Percentiles rank a stretch among this genome's conserved stretches.
These are phyloP conservation scores for Phania funesta DNA, from an alignment of 2,888 invertebrate genomes.

Conservation along the genomic window DNA sequence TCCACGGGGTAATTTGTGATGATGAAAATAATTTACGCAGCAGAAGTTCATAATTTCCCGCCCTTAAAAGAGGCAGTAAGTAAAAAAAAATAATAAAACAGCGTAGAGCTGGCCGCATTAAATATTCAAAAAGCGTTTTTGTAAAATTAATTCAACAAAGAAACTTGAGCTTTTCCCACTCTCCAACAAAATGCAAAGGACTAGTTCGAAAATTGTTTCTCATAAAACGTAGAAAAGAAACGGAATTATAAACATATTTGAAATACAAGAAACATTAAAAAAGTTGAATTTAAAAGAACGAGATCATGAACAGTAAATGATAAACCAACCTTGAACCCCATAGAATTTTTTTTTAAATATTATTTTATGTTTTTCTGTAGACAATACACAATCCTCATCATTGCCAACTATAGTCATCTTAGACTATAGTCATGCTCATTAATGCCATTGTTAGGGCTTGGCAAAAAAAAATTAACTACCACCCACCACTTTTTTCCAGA, in stretches of 20 bases:
- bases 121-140: conserved; percentile 48
- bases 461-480: background rate
- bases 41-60: conserved; percentile 5
- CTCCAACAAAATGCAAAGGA: conserved; percentile 15
- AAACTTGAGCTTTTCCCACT: conserved; percentile 31
- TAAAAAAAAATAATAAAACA: background rate
- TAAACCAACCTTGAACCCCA: conserved; percentile 49
- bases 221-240: background rate
- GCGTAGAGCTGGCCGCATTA: background rate
- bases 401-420: conserved; percentile 2
- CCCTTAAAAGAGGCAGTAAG: conserved; percentile 1
- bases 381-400: conserved; percentile 1
- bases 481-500: conserved; percentile 3
- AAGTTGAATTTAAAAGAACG: background rate
- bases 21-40: conserved; percentile 6
- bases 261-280: conserved; percentile 6
- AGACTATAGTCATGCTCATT: conserved; percentile 12
- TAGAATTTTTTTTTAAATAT: background rate
- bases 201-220: background rate
- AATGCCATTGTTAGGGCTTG: conserved; percentile 18
- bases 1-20: conserved; percentile 14
- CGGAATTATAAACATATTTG: conserved; percentile 10
- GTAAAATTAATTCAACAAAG: conserved; percentile 46
- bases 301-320: background rate
- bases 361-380: background rate